Base-by-base conservation (phyloP, 2,888 invertebrate genomes). In the Hanleya hanleyi region DNA sequence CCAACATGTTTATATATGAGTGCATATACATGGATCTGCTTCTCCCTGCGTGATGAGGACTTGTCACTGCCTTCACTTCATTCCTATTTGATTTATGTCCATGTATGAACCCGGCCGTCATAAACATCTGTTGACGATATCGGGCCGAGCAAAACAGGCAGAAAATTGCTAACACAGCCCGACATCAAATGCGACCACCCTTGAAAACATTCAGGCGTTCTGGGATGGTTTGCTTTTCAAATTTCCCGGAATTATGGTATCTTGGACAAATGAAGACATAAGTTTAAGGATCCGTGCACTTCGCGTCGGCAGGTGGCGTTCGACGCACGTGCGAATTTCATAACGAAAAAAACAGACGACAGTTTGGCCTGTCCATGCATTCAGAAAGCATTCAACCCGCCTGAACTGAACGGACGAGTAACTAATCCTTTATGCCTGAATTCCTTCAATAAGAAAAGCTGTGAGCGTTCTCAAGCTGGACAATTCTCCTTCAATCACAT, bases 151-250 rank as follows among this genome's bases (percentile, higher is more conserved):
- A 57, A 29, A 57, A 29, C 22, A 57, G 26, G 57, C 57, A 29
- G 57, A 57, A 57, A 57, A 57, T 57, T 57, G 32, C 57, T 26
- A 15, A 22, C 12, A 22, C 57, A 57, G 57, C 12, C 57, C 12
- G 12, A 29, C 57, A 57, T 57, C 57, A 57, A 57, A 57, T 57
- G 57, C 57, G 57, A 57, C 57, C 57, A 57, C 57, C 57, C 57
- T 57, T 57, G 57, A 57, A 57, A 57, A 57, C 12, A 26, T 29
- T 57, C 22, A 4, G 29, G 15, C 15, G 22, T 15, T 18, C 32
- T 26, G 15, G 32, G 57, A 57, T 29, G 29, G 32, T 29, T 57
- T 57, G 57, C 57, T 57, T 57, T 57, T 57, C 57, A 57, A 57
- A 57, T 57, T 29, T 57, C 57, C 32, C 22, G 57, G 57, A 57